phyloP scores from a whole-genome alignment of 2,113 vertebrate genomes.

The Pteropus alecto region DNA sequence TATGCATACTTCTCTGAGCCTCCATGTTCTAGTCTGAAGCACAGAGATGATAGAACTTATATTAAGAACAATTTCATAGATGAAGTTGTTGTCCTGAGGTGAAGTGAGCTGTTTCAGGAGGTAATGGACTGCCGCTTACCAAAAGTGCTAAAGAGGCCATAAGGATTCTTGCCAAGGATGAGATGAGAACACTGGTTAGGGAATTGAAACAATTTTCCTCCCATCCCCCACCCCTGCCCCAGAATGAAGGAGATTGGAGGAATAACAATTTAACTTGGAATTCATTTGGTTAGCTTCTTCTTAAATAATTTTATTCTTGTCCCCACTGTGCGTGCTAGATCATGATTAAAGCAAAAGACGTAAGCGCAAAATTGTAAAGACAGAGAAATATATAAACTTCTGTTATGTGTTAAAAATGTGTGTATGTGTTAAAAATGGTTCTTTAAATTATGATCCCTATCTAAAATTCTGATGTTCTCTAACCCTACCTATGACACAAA shows the following conservation, averaged over 20 bases:
- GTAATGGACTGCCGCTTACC: neutral
- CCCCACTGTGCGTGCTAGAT: neutral
- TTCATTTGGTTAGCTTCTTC: neutral
- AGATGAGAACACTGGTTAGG: neutral
- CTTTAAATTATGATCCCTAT: neutral
- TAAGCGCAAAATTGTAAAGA: neutral
- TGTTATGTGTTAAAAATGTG: neutral
- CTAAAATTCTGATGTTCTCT: constrained; percentile 16
- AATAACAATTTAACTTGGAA: neutral
- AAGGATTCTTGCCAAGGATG: neutral
- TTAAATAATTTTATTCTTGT: constrained; percentile 10
- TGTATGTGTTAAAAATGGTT: neutral
- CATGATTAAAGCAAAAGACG: constrained; percentile 17
- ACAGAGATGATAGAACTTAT: neutral
- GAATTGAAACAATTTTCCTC: neutral
- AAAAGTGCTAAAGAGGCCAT: neutral
- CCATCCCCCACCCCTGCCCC: neutral
- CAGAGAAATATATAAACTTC: neutral
- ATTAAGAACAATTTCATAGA: neutral
- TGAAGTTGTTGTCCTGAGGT: neutral
- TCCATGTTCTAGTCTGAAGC: neutral
- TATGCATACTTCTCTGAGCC: neutral
- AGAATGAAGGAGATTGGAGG: neutral
- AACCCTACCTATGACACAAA: neutral
- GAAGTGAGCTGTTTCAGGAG: neutral